phyloP scores from a whole-genome alignment of 2,113 vertebrate species.

The Elachura formosa region DNA sequence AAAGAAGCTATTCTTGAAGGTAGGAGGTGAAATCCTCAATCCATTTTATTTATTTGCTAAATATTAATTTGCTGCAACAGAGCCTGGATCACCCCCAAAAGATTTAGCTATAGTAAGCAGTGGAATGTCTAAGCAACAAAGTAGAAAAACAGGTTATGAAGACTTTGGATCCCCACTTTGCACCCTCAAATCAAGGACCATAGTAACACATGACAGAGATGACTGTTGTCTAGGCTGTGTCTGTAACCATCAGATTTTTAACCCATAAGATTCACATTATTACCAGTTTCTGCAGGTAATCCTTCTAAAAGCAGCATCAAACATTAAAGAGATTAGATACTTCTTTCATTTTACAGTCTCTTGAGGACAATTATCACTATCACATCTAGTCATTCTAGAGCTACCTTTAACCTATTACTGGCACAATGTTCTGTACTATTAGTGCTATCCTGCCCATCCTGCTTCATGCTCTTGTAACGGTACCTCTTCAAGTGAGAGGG shows the following conservation, averaged over 20 bases:
- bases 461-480: neutral
- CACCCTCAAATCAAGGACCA: neutral
- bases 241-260: neutral
- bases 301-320: neutral
- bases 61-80: neutral
- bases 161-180: neutral
- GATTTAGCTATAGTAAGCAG: neutral
- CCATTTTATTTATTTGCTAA: neutral
- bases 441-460: neutral
- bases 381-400: neutral
- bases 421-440: neutral
- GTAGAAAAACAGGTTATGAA: neutral
- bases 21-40: neutral
- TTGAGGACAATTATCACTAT: neutral
- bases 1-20: neutral
- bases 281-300: constrained; percentile 6
- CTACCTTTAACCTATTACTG: neutral
- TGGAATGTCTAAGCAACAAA: neutral
- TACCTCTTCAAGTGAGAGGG: neutral
- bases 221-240: neutral
- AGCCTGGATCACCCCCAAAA: neutral
- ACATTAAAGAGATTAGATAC: neutral
- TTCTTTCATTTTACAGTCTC: constrained; percentile 14
- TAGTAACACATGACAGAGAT: neutral
- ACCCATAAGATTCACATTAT: neutral